Conservation (phyloP, 2,888 invertebrate species). For the Clunio marinus region DNA sequence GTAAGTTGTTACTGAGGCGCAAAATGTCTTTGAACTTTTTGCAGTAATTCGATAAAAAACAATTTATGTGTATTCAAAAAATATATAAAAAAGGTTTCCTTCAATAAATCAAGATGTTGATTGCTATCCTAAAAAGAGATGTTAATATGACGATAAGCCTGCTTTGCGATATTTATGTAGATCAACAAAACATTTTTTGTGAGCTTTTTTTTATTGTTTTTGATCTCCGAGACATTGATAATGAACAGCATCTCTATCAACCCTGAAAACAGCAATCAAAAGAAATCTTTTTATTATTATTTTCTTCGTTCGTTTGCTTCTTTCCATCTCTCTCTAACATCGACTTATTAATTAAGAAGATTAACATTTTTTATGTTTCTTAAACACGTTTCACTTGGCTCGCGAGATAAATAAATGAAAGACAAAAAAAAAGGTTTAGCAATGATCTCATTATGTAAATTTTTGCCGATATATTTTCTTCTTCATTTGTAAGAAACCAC, state of each 20-base stretch:
- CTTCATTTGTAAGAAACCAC: background rate
- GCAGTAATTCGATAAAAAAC: background rate
- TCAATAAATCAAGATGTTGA: background rate
- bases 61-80: background rate
- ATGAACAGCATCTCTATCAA: no score
- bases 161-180: background rate
- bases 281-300: no score
- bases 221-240: no score
- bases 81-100: no score
- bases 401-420: constrained; percentile 11
- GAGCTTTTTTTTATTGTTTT: no score
- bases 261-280: no score
- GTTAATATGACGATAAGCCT: background rate
- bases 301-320: background rate
- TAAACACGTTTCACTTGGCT: constrained; percentile 1
- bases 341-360: constrained; percentile 38
- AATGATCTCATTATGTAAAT: constrained; percentile 39
- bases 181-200: no score
- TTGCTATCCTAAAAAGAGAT: background rate
- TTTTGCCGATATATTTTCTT: background rate
- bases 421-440: background rate
- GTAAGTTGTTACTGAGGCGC: background rate
- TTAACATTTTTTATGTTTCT: constrained; percentile 37
- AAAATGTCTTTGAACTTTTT: background rate
- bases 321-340: background rate